Conservation (phyloP, 2,888 invertebrate species). For the Acrobasis suavella region DNA sequence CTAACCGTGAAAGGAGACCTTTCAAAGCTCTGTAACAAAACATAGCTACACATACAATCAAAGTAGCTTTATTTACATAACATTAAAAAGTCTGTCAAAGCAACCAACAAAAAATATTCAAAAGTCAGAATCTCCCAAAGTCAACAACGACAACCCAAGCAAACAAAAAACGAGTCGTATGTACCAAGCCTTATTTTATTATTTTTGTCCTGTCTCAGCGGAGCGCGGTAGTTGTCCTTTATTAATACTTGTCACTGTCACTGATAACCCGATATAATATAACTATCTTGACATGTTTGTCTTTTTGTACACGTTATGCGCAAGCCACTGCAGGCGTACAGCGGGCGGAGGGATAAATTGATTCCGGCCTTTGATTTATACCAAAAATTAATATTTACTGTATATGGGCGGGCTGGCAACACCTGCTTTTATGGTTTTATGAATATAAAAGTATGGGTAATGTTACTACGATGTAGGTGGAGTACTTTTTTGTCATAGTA, state of each 20-base stretch:
- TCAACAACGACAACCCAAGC: not conserved
- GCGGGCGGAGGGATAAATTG: slow-evolving; percentile 29
- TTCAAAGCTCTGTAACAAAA: no score
- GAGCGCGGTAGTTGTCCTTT: slow-evolving; percentile 71
- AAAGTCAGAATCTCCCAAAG: not conserved
- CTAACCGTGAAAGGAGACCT: no score
- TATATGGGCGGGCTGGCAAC: slow-evolving; percentile 24
- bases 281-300: slow-evolving; percentile 68
- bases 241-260: slow-evolving; percentile 78
- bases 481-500: not conserved
- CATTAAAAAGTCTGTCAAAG: no score
- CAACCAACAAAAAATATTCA: slow-evolving; percentile 39
- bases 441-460: slow-evolving; percentile 2
- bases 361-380: slow-evolving; percentile 30
- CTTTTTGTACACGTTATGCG: slow-evolving; percentile 50
- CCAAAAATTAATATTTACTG: slow-evolving; percentile 28
- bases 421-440: slow-evolving; percentile 19
- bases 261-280: slow-evolving; percentile 63
- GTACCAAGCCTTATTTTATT: slow-evolving; percentile 22
- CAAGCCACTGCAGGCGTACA: slow-evolving; percentile 34
- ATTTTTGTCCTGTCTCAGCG: slow-evolving; percentile 22
- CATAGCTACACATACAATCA: no score
- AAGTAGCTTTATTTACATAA: no score
- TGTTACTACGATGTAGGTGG: not conserved
- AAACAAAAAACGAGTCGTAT: slow-evolving; percentile 9